These are phyloP conservation scores for Charadrius vociferus DNA, from an alignment of 2,113 vertebrate genomes.

Conservation along the genomic window DNA sequence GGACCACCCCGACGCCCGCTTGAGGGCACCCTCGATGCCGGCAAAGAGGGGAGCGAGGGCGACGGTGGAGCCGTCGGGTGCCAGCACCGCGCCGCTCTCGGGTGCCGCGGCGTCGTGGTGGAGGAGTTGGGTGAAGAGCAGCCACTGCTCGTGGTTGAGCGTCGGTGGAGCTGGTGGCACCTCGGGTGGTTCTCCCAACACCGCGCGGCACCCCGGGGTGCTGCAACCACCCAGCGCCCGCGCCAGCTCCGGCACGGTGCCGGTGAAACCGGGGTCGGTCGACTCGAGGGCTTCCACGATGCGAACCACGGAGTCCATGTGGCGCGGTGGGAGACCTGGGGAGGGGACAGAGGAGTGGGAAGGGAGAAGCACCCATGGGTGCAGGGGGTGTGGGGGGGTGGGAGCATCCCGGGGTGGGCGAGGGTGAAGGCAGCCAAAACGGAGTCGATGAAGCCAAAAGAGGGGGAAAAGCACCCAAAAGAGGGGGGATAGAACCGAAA, in stretches of 20 bases:
- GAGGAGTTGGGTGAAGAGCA: slow-evolving; percentile 49
- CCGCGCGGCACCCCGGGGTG: slow-evolving; percentile 25
- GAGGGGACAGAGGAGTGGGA: accelerated
- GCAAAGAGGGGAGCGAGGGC: slow-evolving; percentile 78
- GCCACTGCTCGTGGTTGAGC: slow-evolving; percentile 11
- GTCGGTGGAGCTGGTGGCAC: not conserved
- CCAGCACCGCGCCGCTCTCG: slow-evolving; percentile 80
- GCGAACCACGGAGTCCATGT: slow-evolving; percentile 77
- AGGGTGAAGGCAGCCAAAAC: no score
- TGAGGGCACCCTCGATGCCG: slow-evolving; percentile 78
- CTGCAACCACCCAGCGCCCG: slow-evolving; percentile 13
- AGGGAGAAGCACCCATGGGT: no score
- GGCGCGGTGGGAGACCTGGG: slow-evolving; percentile 60
- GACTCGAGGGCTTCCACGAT: slow-evolving; percentile 74
- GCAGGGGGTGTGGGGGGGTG: no score
- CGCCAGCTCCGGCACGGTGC: slow-evolving; percentile 19
- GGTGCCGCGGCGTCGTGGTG: not conserved
- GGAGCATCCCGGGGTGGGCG: not conserved
- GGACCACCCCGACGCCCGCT: not conserved
- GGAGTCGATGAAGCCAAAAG: no score
- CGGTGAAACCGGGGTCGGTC: not conserved
- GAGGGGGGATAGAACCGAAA: no score
- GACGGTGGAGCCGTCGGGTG: slow-evolving; percentile 84
- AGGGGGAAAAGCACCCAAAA: no score
- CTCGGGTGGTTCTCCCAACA: not conserved